Evolutionary conservation across 2,113 vertebrate species (phyloP).

Genomic region (Emydura subglobosa): DNA sequence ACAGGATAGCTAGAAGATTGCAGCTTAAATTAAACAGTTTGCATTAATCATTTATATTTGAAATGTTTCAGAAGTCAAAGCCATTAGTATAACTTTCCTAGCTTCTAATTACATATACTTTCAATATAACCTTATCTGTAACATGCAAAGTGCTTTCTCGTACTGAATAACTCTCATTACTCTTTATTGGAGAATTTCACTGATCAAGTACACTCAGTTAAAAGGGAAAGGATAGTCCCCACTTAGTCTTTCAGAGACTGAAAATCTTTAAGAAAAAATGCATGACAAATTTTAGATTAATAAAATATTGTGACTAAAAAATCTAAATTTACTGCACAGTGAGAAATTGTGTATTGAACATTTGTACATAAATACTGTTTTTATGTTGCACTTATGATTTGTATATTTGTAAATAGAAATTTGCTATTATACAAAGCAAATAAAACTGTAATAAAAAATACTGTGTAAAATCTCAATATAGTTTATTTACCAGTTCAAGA

Average conservation of each 20-base stretch:
- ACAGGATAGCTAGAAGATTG: neutral
- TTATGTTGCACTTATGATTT: conserved; percentile 26
- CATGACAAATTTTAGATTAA: neutral
- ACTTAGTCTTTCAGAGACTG: neutral
- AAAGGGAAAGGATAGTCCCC: neutral
- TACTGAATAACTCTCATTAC: neutral
- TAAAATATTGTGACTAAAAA: neutral
- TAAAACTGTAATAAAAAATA: conserved; percentile 60
- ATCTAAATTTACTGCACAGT: neutral
- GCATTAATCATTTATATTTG: neutral
- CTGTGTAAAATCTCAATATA: neutral
- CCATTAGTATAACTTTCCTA: neutral
- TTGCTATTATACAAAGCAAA: conserved; percentile 60
- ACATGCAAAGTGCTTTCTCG: neutral
- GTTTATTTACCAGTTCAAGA: conserved; percentile 11
- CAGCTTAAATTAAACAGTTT: neutral
- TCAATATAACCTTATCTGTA: neutral
- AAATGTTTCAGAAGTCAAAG: neutral
- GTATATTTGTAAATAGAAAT: conserved; percentile 52
- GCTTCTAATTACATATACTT: conserved; percentile 27
- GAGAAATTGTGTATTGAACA: conserved; percentile 29
- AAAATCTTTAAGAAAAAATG: neutral
- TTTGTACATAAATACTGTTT: conserved; percentile 59
- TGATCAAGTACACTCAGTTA: neutral
- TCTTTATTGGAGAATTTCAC: conserved; percentile 26